Evolutionary conservation across 2,113 vertebrate species (phyloP).

Genomic region (Brachypteracias leptosomus): DNA sequence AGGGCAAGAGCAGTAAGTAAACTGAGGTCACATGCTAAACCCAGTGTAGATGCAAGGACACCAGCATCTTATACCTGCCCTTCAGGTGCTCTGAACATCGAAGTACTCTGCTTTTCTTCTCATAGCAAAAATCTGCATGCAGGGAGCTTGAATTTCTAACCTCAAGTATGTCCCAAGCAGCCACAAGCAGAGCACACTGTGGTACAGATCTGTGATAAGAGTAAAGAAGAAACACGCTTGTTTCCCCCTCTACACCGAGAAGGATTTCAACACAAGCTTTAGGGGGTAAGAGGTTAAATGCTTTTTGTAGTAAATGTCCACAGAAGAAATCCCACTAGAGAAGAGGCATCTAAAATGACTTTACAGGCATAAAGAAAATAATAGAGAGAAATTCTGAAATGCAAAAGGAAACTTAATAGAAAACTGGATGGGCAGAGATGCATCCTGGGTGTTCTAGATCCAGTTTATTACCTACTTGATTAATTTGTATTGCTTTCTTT

Average conservation of each 20-base stretch:
- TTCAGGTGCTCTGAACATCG: background rate
- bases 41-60: accelerated
- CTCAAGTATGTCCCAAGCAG: background rate
- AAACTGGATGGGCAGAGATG: background rate
- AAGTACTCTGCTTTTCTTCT: background rate
- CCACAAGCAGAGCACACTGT: accelerated
- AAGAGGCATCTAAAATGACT: background rate
- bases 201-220: background rate
- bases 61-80: background rate
- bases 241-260: background rate
- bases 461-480: background rate
- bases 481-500: background rate
- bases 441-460: background rate
- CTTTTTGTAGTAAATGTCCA: background rate
- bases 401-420: background rate
- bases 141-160: background rate
- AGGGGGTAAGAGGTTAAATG: background rate
- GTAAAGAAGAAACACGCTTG: background rate
- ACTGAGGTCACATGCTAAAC: background rate
- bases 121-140: background rate
- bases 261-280: background rate
- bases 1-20: background rate
- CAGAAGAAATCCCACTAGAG: background rate
- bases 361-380: background rate
- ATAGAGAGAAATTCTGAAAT: background rate